Base-by-base conservation (phyloP, 2,113 vertebrate species). In the Ophiodon elongatus region DNA sequence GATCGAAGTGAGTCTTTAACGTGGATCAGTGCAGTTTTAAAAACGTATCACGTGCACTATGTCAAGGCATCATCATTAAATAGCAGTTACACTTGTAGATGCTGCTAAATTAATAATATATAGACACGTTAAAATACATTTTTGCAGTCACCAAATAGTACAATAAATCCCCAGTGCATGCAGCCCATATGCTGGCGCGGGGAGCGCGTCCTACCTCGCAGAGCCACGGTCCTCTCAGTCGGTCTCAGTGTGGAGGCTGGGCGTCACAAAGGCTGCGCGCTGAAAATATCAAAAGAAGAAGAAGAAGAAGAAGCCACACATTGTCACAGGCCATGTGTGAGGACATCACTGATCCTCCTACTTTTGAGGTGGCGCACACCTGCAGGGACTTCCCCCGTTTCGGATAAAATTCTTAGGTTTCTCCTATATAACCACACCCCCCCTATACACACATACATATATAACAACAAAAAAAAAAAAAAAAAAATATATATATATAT, bases 131-230 rank as follows among this genome's bases (percentile, higher is more conserved):
- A 64, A 39, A 83, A 43, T 54, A 41, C 13, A 41, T 25, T 9
- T 4, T 31, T n/a, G 2, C 19, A 69, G 3, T 39, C 5, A 60
- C 15, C 41, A 43, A 43, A n/a, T n/a, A n/a, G n/a, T n/a, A n/a
- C n/a, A n/a, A n/a, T n/a, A n/a, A n/a, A n/a, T n/a, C n/a, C n/a
- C n/a, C n/a, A n/a, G n/a, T n/a, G n/a, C n/a, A n/a, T n/a, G n/a
- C n/a, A 43, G 11, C 4, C 33, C 3, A 56, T 0, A 62, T 27
- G 39, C 63, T 11, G 1, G 2, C 27, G 19, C 4, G 0, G 56
- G 65, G n/a, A 14, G 3, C 4, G 9, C 17, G 33, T 7, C 87
- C 21, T 85, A 92, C 91, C 91, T 76, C 60, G n/a, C 25, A 21
- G 43, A 78, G 27, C 2, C 19, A 37, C 54, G 68, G 43, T 15